A percentile compares a stretch with the other conserved stretches of the same genome.
Evolutionary conservation across 2,888 invertebrate genomes (phyloP).

Genomic region (Lysandra coridon): DNA sequence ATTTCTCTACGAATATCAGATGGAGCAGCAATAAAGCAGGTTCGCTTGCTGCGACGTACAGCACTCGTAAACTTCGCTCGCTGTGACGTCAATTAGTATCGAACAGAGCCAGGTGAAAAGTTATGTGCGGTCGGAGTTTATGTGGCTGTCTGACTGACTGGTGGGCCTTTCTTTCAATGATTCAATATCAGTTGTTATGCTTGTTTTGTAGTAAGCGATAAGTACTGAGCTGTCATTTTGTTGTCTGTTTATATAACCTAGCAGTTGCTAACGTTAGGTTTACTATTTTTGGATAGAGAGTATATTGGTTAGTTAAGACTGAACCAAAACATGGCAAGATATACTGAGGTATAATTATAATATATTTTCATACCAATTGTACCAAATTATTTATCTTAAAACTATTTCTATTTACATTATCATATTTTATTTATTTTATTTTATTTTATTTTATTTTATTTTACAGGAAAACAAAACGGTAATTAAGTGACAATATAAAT

Average conservation of each 20-base stretch:
- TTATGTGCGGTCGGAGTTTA: slow-evolving; percentile 39
- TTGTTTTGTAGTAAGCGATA: background rate
- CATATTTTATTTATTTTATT: too few species aligned
- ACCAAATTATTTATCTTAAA: background rate
- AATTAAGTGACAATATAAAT: too few species aligned
- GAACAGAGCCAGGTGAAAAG: slow-evolving; percentile 46
- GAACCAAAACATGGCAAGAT: background rate
- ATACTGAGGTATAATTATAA: too few species aligned
- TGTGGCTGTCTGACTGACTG: slow-evolving; percentile 35
- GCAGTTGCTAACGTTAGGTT: too few species aligned
- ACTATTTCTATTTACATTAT: background rate
- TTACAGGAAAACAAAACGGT: too few species aligned
- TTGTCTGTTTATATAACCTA: too few species aligned
- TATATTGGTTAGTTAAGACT: background rate
- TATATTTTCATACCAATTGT: background rate
- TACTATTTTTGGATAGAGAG: too few species aligned
- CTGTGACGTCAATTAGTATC: slow-evolving; percentile 61
- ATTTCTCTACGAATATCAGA: slow-evolving; percentile 71
- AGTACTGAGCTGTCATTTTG: background rate
- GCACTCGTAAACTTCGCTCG: slow-evolving; percentile 48
- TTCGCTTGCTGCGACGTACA: slow-evolving; percentile 46
- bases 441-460: too few species aligned
- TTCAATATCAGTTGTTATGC: slow-evolving; percentile 36
- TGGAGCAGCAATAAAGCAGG: slow-evolving; percentile 59
- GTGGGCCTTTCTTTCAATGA: slow-evolving; percentile 37